Evolutionary conservation across 2,888 invertebrate species (phyloP).

Genomic region (Capitulum mitella): DNA sequence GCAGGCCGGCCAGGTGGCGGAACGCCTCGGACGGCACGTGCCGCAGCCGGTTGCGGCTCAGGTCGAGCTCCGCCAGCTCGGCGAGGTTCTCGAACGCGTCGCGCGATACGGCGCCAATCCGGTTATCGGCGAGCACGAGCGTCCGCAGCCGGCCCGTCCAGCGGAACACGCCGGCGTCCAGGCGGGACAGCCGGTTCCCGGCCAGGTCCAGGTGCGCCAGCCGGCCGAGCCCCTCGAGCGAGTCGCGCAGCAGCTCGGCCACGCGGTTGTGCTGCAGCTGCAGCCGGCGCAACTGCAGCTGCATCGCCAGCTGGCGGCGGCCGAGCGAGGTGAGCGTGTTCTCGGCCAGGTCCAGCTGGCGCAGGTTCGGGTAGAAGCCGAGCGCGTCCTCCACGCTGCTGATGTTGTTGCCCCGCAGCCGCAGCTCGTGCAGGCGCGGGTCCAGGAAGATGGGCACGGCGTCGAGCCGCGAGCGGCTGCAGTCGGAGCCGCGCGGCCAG

Average conservation of each 20-base stretch:
- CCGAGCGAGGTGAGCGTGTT: neutral
- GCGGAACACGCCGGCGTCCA: neutral
- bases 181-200: neutral
- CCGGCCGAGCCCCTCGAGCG: neutral
- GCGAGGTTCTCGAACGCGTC: neutral
- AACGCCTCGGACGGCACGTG: neutral
- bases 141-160: neutral
- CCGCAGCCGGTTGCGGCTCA: neutral
- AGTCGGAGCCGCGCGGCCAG: neutral
- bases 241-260: neutral
- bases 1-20: neutral
- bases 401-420: neutral
- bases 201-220: neutral
- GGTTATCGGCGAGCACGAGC: neutral
- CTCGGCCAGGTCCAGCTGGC: neutral
- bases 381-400: neutral
- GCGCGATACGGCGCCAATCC: neutral
- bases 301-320: neutral
- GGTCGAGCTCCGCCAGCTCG: neutral
- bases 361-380: neutral
- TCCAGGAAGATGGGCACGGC: neutral
- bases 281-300: neutral
- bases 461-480: neutral
- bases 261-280: neutral
- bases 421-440: neutral